Conservation (phyloP, 2,888 invertebrate genomes). For the Gasteruption jaculator region DNA sequence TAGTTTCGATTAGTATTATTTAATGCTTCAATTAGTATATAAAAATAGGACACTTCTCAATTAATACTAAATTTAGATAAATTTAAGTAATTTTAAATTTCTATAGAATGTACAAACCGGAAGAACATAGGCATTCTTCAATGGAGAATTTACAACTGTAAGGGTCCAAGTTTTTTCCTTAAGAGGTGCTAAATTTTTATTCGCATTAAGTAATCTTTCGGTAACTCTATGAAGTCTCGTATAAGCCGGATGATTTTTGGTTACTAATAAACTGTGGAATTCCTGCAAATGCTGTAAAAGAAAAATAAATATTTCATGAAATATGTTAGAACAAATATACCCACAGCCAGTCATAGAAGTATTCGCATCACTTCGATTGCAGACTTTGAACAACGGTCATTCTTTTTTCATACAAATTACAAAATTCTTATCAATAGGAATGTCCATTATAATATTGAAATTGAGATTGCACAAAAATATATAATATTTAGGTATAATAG, state of each 20-base stretch:
- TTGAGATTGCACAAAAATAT: no score
- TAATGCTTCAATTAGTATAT: no score
- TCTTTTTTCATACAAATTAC: no score
- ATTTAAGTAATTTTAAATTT: constrained; percentile 39
- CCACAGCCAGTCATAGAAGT: no score
- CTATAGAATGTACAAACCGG: constrained; percentile 50
- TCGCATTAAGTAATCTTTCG: constrained; percentile 48
- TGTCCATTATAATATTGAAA: no score
- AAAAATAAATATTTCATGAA: constrained; percentile 5
- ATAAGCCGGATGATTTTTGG: constrained; percentile 44
- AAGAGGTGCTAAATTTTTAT: constrained; percentile 52
- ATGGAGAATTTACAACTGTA: constrained; percentile 50
- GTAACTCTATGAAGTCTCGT: constrained; percentile 46
- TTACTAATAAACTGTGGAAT: constrained; percentile 38
- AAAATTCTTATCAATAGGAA: no score
- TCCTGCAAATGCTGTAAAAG: constrained; percentile 40
- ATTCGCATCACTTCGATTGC: no score
- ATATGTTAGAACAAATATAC: no score
- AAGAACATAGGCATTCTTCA: constrained; percentile 56
- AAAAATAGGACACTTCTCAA: not conserved
- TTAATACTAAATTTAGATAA: constrained; percentile 8
- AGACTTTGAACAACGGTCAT: no score
- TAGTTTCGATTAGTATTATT: no score
- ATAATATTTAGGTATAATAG: no score
- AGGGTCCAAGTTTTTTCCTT: constrained; percentile 53